Percentiles rank a stretch among this genome's conserved stretches.
phyloP scores from a whole-genome alignment of 2,888 invertebrate species.

The Branchipolynoe longqiensis region DNA sequence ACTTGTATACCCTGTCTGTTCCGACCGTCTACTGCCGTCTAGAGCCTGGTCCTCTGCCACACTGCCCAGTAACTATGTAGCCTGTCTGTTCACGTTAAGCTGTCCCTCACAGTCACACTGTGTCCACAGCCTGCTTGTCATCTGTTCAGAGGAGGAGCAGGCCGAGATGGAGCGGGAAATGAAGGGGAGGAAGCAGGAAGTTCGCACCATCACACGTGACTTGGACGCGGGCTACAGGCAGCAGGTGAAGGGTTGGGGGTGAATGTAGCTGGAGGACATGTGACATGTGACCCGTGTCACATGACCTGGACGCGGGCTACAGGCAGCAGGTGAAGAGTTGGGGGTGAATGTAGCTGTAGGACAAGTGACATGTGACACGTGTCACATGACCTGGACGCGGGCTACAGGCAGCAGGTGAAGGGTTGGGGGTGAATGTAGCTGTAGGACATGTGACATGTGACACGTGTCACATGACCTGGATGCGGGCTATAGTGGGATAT shows the following conservation, averaged over 20 bases:
- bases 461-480: slow-evolving; percentile 75
- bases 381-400: slow-evolving; percentile 72
- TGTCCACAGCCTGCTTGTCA: too few relatives aligned
- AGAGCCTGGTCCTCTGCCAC: too few relatives aligned
- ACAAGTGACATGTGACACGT: slow-evolving; percentile 74
- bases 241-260: slow-evolving; percentile 38
- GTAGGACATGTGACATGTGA: slow-evolving; percentile 72
- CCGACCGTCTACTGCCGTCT: too few relatives aligned
- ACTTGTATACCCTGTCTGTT: too few relatives aligned
- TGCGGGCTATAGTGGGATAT: slow-evolving; percentile 60
- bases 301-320: slow-evolving; percentile 71
- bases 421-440: slow-evolving; percentile 68
- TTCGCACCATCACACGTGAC: slow-evolving; percentile 75
- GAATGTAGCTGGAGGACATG: slow-evolving; percentile 72
- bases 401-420: slow-evolving; percentile 48
- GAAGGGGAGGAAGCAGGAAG: slow-evolving; percentile 72
- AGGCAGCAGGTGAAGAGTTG: slow-evolving; percentile 24
- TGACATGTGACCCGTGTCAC: slow-evolving; percentile 73
- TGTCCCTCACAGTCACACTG: too few relatives aligned
- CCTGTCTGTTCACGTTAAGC: too few relatives aligned
- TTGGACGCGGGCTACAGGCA: slow-evolving; percentile 67
- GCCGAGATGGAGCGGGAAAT: slow-evolving; percentile 66
- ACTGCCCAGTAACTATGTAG: too few relatives aligned
- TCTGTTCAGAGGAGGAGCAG: slow-evolving; percentile 50
- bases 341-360: slow-evolving; percentile 70